These are phyloP conservation scores for Phrynocephalus guinanensis DNA, from an alignment of 2,797 vertebrate species.

Conservation along the genomic window DNA sequence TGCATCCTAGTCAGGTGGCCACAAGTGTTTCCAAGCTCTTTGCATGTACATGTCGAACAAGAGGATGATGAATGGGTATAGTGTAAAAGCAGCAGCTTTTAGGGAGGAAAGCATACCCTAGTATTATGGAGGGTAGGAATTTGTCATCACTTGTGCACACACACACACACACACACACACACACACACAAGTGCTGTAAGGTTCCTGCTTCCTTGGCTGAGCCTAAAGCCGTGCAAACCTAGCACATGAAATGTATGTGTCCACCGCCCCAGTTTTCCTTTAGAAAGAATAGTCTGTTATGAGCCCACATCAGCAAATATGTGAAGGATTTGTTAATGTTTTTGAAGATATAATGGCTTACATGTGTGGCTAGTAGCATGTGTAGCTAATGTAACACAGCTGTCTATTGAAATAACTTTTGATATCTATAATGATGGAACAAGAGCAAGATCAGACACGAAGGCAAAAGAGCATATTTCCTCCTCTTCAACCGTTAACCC, in stretches of 20 bases:
- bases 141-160: neutral
- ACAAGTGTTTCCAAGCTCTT: too few relatives aligned
- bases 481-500: neutral
- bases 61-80: neutral
- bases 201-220: slow-evolving; percentile 28
- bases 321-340: neutral
- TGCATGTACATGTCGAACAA: too few relatives aligned
- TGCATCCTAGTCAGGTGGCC: too few relatives aligned
- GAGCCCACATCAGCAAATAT: slow-evolving; percentile 41
- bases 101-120: neutral
- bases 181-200: neutral
- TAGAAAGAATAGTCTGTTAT: neutral
- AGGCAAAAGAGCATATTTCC: neutral
- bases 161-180: neutral
- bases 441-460: neutral
- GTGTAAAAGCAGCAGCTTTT: neutral
- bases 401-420: slow-evolving; percentile 5
- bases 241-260: slow-evolving; percentile 12
- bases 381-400: slow-evolving; percentile 26
- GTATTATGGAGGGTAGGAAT: neutral
- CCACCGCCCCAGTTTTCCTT: neutral
- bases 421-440: slow-evolving; percentile 12
- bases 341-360: slow-evolving; percentile 34
- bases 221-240: slow-evolving; percentile 14
- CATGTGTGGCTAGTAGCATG: slow-evolving; percentile 20